phyloP scores from a whole-genome alignment of 2,113 vertebrate genomes.

The Sceloporus tristichus region DNA sequence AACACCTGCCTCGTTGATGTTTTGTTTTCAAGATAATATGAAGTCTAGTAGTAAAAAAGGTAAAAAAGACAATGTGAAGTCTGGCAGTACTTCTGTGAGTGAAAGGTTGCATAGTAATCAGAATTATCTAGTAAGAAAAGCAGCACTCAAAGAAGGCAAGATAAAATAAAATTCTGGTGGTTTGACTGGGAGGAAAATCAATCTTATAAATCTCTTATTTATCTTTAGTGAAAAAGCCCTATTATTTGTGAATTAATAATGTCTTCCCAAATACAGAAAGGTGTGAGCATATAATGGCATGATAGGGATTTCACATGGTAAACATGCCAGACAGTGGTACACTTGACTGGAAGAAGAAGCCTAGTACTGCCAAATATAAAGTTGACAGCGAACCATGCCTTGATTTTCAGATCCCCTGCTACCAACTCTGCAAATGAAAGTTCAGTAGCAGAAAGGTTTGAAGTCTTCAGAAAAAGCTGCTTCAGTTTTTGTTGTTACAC shows the following conservation, averaged over 20 bases:
- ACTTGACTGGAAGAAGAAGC: background rate
- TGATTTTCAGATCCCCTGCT: background rate
- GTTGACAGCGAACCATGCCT: background rate
- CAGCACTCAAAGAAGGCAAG: accelerated
- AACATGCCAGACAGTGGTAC: background rate
- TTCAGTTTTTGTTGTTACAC: background rate
- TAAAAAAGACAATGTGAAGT: too few species aligned
- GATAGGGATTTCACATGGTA: background rate
- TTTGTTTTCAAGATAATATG: too few species aligned
- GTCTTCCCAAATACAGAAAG: background rate
- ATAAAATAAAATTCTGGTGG: background rate
- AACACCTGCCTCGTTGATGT: too few species aligned
- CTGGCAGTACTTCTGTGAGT: slow-evolving; percentile 14
- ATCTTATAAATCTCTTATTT: too few species aligned
- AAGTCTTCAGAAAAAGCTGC: background rate
- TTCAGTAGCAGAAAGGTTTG: background rate
- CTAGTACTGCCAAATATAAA: too few species aligned
- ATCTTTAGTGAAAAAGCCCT: background rate
- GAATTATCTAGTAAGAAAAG: slow-evolving; percentile 9
- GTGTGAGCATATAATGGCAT: background rate
- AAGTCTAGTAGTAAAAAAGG: too few species aligned
- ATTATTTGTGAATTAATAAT: background rate
- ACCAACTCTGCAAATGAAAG: background rate
- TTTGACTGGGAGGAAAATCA: slow-evolving; percentile 16
- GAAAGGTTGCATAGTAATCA: background rate